phyloP scores from a whole-genome alignment of 2,797 vertebrate species.

The Lithobates sylvaticus region DNA sequence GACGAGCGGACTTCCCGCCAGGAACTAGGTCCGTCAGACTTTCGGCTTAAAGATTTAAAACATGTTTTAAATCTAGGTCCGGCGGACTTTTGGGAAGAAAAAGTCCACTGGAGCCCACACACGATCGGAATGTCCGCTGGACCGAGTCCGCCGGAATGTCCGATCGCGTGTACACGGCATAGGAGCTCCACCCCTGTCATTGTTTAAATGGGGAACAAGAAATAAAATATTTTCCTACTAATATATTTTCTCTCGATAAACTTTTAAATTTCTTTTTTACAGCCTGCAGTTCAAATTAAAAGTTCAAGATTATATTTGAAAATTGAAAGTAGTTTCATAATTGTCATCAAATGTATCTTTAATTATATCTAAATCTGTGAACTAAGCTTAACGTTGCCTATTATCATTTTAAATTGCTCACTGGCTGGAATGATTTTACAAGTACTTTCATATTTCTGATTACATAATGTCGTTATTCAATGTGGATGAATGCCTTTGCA shows the following conservation, averaged over 20 bases:
- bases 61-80: too few species aligned
- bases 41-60: too few species aligned
- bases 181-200: background rate
- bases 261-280: background rate
- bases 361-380: conserved; percentile 41
- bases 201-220: background rate
- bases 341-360: conserved; percentile 43
- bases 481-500: conserved; percentile 15
- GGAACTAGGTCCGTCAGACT: too few species aligned
- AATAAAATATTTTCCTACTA: background rate
- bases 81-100: too few species aligned
- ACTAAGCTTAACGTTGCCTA: conserved; percentile 29
- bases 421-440: conserved; percentile 21
- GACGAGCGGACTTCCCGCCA: too few species aligned
- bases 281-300: background rate
- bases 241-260: background rate
- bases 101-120: too few species aligned
- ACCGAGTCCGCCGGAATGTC: too few species aligned
- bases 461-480: conserved; percentile 39
- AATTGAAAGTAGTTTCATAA: background rate
- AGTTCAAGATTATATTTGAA: conserved; percentile 5
- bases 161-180: too few species aligned
- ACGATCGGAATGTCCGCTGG: too few species aligned
- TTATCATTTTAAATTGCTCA: conserved; percentile 44
- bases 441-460: conserved; percentile 41